A percentile compares a stretch with the other conserved stretches of the same genome.
phyloP scores from a whole-genome alignment of 2,113 vertebrate species.

The Brienomyrus longianalis region DNA sequence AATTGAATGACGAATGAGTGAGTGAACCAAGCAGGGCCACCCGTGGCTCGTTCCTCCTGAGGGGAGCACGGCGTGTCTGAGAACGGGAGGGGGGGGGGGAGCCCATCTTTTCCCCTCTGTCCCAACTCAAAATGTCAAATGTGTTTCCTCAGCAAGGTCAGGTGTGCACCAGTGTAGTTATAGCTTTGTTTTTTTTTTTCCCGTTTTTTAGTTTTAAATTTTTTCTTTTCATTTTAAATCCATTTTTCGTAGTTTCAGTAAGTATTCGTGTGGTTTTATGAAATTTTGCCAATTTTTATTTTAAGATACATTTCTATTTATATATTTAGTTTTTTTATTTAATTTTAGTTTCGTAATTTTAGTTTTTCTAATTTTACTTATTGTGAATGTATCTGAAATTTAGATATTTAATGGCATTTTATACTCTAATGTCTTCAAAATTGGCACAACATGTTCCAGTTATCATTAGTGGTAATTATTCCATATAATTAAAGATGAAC shows the following conservation, averaged over 20 bases:
- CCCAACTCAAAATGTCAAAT: neutral
- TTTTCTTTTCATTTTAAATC: too few relatives aligned
- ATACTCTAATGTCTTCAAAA: neutral
- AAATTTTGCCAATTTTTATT: too few relatives aligned
- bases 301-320: neutral
- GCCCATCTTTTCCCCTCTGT: neutral
- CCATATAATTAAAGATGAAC: neutral
- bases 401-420: neutral
- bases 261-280: neutral
- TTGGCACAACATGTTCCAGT: neutral
- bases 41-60: neutral
- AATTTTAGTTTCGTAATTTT: neutral
- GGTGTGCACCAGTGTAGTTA: too few relatives aligned
- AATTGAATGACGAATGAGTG: neutral
- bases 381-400: neutral
- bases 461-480: neutral
- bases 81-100: neutral
- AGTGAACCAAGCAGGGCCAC: neutral
- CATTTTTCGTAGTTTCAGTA: neutral
- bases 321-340: neutral
- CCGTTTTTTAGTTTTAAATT: neutral
- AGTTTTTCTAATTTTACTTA: neutral
- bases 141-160: neutral
- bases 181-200: too few relatives aligned
- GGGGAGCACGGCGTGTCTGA: neutral